Evolutionary conservation across 1,140 invertebrate genomes (phyloP), one percentile per base, ranked within the genome.

Genomic region (Drosophila pectinifera): DNA sequence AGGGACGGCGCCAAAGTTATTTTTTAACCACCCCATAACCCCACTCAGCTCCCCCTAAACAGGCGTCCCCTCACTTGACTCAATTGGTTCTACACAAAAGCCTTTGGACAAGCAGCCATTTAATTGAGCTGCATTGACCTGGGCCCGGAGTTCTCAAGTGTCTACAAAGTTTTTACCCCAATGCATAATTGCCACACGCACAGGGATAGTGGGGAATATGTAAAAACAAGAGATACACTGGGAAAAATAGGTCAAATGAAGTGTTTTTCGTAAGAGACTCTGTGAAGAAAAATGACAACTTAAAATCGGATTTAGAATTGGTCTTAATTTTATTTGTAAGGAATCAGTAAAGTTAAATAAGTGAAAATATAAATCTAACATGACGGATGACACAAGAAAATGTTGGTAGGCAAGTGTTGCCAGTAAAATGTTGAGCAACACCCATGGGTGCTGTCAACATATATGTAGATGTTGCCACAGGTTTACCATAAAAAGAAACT

Each of bases 101-200:
- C 68, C 46, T 36, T 59, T 45, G 49, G 69, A 65, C 34, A 43
- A 46, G 43, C 43, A 56, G 51, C 41, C 78, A 78, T 78, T 86
- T 86, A 81, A 86, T 81, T 85, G 74, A 81, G 74, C 78, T 75
- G 64, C 82, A 78, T 67, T 86, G 74, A 85, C 78, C 82, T 78
- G 53, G 56, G 72, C 34, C 58, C 64, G 51, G 42, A 84, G 64
- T 59, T 84, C 72, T 80, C 76, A 53, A 82, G 79, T 76, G 67
- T 65, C 74, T 78, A 38, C 56, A 78, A 78, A 78, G 65, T 70
- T 78, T 78, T 70, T 14, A 53, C 58, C 61, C 41, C 43, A 38
- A 61, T 69, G 73, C 65, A 72, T 80, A 84, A 83, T 83, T 79
- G 80, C 39, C 70, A 10, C 55, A 45, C 55, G 31, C 59, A 22